phyloP scores from a whole-genome alignment of 2,888 invertebrate genomes.

The Allygus modestus region DNA sequence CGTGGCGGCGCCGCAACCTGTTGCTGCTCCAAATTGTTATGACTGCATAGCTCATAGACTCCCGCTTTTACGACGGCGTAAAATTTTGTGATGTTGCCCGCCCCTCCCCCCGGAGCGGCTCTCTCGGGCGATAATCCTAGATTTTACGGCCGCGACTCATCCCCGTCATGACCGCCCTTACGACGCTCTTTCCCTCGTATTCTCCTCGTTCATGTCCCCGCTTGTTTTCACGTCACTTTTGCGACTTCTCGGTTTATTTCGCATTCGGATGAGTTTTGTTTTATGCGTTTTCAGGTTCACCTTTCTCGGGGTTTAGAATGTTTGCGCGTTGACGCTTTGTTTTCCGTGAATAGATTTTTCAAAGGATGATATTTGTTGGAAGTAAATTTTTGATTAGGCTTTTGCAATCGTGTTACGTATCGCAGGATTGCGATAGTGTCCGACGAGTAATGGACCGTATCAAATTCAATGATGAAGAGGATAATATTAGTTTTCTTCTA shows the following conservation, averaged over 20 bases:
- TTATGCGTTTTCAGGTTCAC: background rate
- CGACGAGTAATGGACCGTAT: no score
- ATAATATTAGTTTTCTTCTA: no score
- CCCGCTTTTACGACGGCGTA: conserved; percentile 61
- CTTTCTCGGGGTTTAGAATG: background rate
- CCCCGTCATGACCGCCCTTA: conserved; percentile 32
- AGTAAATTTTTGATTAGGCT: no score
- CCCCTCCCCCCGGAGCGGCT: conserved; percentile 46
- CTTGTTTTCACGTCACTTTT: conserved; percentile 51
- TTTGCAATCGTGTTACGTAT: no score
- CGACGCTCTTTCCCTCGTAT: background rate
- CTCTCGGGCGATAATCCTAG: conserved; percentile 59
- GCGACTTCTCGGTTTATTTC: conserved; percentile 16
- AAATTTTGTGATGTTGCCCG: conserved; percentile 61
- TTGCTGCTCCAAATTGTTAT: conserved; percentile 61
- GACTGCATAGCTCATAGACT: conserved; percentile 63
- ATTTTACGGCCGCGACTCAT: conserved; percentile 52
- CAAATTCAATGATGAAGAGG: no score
- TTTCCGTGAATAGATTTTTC: no score
- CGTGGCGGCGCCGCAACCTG: conserved; percentile 49
- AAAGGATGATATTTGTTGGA: no score
- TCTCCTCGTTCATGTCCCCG: background rate
- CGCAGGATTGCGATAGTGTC: no score
- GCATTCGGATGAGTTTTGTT: conserved; percentile 1
- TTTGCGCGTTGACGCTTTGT: background rate